Percentiles rank a stretch among this genome's conserved stretches.
Evolutionary conservation across 1,140 invertebrate species (phyloP).

Genomic region (Cyphomyrmex costatus): DNA sequence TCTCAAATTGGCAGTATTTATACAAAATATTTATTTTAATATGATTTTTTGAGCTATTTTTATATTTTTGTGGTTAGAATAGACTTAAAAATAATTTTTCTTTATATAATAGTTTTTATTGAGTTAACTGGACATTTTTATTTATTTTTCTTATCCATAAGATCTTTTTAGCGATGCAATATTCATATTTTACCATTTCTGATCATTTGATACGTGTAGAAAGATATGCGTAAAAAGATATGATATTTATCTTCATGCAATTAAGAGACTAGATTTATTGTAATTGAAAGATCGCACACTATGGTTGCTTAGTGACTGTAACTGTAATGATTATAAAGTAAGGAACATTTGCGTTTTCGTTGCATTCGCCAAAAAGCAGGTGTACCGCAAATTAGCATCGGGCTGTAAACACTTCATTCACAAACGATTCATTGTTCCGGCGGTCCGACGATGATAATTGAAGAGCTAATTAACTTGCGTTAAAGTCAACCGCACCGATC

Average conservation of each 20-base stretch:
- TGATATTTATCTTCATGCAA: not conserved
- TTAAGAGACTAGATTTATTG: not conserved
- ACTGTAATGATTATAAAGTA: slow-evolving; percentile 3
- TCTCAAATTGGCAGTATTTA: not conserved
- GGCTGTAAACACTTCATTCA: slow-evolving; percentile 64
- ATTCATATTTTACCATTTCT: not conserved
- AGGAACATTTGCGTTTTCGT: slow-evolving; percentile 35
- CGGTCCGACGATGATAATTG: slow-evolving; percentile 56
- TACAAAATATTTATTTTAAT: not conserved
- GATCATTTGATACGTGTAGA: not conserved
- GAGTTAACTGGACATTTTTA: not conserved
- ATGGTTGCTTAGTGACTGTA: not conserved
- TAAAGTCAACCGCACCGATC: slow-evolving; percentile 32
- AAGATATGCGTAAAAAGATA: not conserved
- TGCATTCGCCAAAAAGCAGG: slow-evolving; percentile 64
- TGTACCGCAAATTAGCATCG: slow-evolving; percentile 68
- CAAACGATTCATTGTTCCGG: slow-evolving; percentile 45
- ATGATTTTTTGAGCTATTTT: not conserved
- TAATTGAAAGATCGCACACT: not conserved
- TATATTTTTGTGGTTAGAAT: not conserved
- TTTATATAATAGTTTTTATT: not conserved
- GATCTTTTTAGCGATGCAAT: not conserved
- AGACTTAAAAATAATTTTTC: not conserved
- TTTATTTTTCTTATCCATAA: not conserved
- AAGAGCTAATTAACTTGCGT: slow-evolving; percentile 63